A percentile compares a stretch with the other conserved stretches of the same genome.
These are phyloP conservation scores for Propithecus coquereli DNA, from an alignment of 2,113 vertebrate species.

Conservation along the genomic window DNA sequence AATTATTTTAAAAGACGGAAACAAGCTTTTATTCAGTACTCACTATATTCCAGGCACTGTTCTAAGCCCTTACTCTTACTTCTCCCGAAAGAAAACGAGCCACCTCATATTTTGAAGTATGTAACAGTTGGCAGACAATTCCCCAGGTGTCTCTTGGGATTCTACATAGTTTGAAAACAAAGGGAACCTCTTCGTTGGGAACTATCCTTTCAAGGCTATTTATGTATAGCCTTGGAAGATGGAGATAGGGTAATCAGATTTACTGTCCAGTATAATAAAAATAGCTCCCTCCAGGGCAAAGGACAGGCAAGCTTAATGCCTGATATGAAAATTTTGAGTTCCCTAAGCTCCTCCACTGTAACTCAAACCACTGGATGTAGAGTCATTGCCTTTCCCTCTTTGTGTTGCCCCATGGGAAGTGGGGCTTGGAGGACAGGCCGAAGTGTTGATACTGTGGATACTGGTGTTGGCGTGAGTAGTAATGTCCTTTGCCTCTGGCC, in stretches of 20 bases:
- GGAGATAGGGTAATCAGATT: background rate
- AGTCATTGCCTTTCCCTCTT: background rate
- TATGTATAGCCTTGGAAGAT: background rate
- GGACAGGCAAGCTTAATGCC: background rate
- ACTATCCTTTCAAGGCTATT: background rate
- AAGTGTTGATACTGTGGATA: background rate
- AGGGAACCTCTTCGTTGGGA: background rate
- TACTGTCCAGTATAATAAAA: background rate
- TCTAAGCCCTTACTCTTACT: background rate
- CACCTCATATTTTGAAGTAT: background rate
- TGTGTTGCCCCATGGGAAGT: background rate
- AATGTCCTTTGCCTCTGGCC: background rate
- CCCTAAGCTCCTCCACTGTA: background rate
- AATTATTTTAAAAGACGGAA: background rate
- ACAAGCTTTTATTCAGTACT: background rate
- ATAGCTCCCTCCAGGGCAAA: background rate
- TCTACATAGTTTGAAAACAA: background rate
- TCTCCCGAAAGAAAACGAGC: background rate
- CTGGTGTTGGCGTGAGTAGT: background rate
- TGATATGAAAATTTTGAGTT: background rate
- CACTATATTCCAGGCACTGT: background rate
- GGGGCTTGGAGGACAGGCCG: background rate
- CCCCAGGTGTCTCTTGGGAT: background rate
- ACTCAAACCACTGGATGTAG: background rate
- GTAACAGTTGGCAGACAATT: background rate